Evolutionary conservation across 2,113 vertebrate species (phyloP), one percentile per base, ranked within the genome.

Genomic region (Chaetops frenatus): DNA sequence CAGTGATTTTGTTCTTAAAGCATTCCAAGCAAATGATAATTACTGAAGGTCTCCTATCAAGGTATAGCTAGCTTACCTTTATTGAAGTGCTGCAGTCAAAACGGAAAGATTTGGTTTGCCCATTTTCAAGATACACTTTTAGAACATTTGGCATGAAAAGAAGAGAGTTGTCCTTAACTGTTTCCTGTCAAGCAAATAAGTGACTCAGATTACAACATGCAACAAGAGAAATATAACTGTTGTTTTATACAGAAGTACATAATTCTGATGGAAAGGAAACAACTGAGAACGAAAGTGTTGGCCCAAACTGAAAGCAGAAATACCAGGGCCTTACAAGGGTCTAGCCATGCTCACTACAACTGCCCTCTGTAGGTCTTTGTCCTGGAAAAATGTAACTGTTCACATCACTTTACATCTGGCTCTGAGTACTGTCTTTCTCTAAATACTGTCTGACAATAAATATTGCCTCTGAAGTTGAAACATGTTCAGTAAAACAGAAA

Each of bases 121-220:
- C 99, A 67, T 99, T 99, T 98, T 99, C 99, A 96, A 99, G 98
- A 96, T 99, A 99, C 45, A 99, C 99, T 97, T 99, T 99, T 97
- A 99, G 97, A 98, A 99, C 99, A 98, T 99, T 99, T 99, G 99
- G 99, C 99, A 99, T 99, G 92, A 99, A 99, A 97, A 99, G 99
- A 95, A 99, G 99, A 4, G 99, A 99, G 95, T 99, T 99, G 96
- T 99, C 99, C 98, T 99, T 99, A 97, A 99, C 98, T 17, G 98
- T 98, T 98, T 99, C 99, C 99, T 99, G 97, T 95, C 48, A 78
- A 94, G 64, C 4, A 83, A 72, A 92, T 36, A 27, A 73, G 33
- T 95, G 77, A 94, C 86, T 91, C 27, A 69, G 88, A 95, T 95
- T 93, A 97, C 47, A 86, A 72, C 23, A 72, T 54, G 31, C 45